phyloP scores from a whole-genome alignment of 2,113 vertebrate genomes.

The Megaceryle maxima region DNA sequence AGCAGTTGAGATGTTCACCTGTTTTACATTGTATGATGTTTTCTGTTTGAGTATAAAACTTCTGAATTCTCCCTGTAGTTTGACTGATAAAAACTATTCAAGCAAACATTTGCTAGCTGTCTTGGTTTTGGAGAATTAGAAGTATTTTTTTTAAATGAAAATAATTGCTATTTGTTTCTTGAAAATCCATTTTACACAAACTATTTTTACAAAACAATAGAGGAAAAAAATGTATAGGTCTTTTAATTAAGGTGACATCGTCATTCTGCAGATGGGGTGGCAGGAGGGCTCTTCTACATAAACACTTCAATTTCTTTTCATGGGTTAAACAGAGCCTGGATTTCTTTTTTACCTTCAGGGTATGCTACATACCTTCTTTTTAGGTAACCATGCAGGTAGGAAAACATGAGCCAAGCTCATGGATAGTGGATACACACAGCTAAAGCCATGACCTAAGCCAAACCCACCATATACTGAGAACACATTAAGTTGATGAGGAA shows the following conservation, averaged over 20 bases:
- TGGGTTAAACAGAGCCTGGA: background rate
- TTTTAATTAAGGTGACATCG: background rate
- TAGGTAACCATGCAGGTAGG: background rate
- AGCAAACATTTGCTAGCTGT: background rate
- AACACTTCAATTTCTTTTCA: background rate
- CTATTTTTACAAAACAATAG: background rate
- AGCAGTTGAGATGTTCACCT: background rate
- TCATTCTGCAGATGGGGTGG: background rate
- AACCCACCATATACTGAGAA: background rate
- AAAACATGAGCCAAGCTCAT: background rate
- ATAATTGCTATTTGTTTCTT: background rate
- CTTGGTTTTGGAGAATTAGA: background rate
- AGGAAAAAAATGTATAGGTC: background rate
- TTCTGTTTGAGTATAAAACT: background rate
- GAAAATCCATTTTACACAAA: background rate
- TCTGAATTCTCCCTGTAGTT: background rate
- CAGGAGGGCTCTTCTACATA: background rate
- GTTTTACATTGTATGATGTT: background rate
- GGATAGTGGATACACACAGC: background rate
- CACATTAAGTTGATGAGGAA: fast-evolving
- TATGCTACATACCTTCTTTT: background rate
- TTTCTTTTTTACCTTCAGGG: background rate
- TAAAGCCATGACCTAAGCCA: background rate
- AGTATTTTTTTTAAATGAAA: background rate
- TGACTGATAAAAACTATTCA: background rate